These are phyloP conservation scores for Hyperoplus lanceolatus DNA, from an alignment of 2,797 vertebrate genomes.

Conservation along the genomic window DNA sequence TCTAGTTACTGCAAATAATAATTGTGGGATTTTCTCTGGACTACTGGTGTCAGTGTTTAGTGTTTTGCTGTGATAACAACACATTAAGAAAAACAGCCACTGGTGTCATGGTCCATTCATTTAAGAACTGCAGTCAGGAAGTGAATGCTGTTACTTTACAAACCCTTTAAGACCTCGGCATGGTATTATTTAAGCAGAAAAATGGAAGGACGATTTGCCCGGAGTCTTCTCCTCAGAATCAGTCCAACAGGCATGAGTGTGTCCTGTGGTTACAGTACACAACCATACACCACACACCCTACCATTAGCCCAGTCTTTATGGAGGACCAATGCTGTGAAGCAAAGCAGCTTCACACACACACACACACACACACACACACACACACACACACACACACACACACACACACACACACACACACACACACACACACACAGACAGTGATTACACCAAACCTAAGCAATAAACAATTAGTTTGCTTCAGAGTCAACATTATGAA, in stretches of 20 bases:
- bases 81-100: conserved; percentile 8
- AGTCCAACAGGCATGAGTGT: conserved; percentile 1
- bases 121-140: conserved; percentile 10
- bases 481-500: too few relatives aligned
- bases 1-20: neutral
- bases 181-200: neutral
- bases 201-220: neutral
- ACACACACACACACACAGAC: too few relatives aligned
- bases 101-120: conserved; percentile 24
- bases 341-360: too few relatives aligned
- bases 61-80: conserved; percentile 27
- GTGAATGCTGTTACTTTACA: neutral
- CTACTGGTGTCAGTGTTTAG: conserved; percentile 38
- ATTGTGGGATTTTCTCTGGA: conserved; percentile 27
- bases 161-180: neutral
- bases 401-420: too few relatives aligned
- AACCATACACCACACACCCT: conserved; percentile 8
- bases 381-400: too few relatives aligned
- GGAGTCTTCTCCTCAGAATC: neutral
- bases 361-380: too few relatives aligned
- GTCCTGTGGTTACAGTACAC: neutral
- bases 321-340: neutral
- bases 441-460: too few relatives aligned
- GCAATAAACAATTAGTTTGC: too few relatives aligned
- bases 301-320: conserved; percentile 10